phyloP scores from a whole-genome alignment of 2,797 vertebrate genomes.

The Cynodonichthys magdalenae region DNA sequence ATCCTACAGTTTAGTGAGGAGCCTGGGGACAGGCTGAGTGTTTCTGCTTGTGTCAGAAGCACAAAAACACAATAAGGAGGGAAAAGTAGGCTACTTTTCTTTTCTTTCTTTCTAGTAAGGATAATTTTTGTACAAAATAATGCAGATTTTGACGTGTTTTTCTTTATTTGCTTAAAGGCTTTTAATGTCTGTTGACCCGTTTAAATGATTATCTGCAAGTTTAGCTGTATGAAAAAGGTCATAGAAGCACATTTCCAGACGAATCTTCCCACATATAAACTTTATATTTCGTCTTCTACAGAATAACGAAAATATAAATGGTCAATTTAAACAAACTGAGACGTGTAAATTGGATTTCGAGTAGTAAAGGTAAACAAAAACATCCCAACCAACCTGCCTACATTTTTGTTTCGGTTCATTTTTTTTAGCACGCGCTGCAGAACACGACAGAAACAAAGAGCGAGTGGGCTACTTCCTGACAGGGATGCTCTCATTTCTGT shows the following conservation, averaged over 20 bases:
- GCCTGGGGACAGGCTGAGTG: constrained; percentile 3
- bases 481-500: constrained; percentile 48
- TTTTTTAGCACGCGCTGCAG: constrained; percentile 28
- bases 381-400: neutral
- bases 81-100: no score
- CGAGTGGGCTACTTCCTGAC: constrained; percentile 72
- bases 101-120: no score
- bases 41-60: no score
- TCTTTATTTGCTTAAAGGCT: no score
- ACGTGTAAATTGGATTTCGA: no score
- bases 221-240: neutral
- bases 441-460: constrained; percentile 50
- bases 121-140: no score
- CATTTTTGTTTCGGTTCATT: neutral
- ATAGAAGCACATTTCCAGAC: neutral
- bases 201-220: no score
- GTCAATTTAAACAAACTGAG: no score
- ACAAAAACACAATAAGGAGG: no score
- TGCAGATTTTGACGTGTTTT: no score
- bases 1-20: constrained; percentile 26
- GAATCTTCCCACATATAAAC: constrained; percentile 7
- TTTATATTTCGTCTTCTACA: constrained; percentile 4
- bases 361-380: neutral
- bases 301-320: neutral
- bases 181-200: no score